phyloP scores from a whole-genome alignment of 2,113 vertebrate species.

The Pristiophorus japonicus region DNA sequence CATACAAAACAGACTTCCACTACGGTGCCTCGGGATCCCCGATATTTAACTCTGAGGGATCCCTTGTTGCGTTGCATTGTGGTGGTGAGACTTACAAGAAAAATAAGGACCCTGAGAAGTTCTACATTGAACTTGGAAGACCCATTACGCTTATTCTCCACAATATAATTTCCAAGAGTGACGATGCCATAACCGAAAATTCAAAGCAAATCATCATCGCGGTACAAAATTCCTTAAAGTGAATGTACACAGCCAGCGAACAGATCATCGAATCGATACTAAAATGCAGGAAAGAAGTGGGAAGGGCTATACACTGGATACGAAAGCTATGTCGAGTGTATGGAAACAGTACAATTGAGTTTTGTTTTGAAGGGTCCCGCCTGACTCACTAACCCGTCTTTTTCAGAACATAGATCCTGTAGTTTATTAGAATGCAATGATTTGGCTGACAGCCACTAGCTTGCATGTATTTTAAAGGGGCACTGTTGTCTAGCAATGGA shows the following conservation, averaged over 20 bases:
- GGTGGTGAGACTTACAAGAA: not conserved
- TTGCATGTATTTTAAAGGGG: not conserved
- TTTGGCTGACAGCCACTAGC: not conserved
- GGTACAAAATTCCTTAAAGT: not conserved
- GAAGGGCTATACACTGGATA: not conserved
- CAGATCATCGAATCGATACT: not conserved
- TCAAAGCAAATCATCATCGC: not conserved
- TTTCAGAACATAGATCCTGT: not conserved
- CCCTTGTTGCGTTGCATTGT: not conserved
- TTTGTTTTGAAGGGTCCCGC: not conserved
- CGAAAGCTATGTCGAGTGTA: not conserved
- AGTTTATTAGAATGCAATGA: not conserved
- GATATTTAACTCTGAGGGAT: not conserved
- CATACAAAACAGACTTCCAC: not conserved
- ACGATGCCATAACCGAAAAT: not conserved
- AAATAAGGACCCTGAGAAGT: constrained; percentile 17
- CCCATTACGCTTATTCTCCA: not conserved
- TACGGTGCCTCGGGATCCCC: not conserved
- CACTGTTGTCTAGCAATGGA: not conserved
- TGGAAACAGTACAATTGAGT: not conserved
- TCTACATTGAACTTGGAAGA: constrained; percentile 6
- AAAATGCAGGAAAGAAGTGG: not conserved
- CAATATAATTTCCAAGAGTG: not conserved
- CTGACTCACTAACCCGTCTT: not conserved
- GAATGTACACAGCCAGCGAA: not conserved